Percentiles rank a stretch among this genome's conserved stretches.
phyloP scores from a whole-genome alignment of 2,797 vertebrate species.

The Todus mexicanus region DNA sequence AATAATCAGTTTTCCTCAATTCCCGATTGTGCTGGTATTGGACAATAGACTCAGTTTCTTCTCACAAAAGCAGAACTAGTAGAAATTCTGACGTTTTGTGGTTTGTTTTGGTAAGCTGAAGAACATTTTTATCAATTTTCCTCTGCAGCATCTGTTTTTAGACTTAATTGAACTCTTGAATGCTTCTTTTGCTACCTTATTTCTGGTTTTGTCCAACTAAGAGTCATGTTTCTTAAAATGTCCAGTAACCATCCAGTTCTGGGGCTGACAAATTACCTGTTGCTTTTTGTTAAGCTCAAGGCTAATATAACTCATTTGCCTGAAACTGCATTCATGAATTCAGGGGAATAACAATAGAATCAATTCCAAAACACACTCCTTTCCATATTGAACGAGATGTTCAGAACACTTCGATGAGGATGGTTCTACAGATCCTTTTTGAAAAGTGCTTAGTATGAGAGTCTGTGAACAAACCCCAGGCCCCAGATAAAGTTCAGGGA shows the following conservation, averaged over 20 bases:
- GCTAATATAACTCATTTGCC: neutral
- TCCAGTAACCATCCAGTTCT: neutral
- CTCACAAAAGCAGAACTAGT: neutral
- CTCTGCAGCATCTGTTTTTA: neutral
- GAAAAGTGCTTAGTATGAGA: neutral
- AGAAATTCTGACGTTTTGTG: neutral
- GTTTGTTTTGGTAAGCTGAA: neutral
- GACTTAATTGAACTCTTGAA: neutral
- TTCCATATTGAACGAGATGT: neutral
- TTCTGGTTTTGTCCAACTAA: neutral
- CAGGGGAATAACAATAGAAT: rapidly evolving
- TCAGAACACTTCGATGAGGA: neutral
- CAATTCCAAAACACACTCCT: neutral
- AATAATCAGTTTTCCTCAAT: rapidly evolving
- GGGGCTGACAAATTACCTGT: neutral
- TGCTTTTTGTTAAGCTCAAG: neutral
- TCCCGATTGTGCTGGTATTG: rapidly evolving
- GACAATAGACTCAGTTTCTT: neutral
- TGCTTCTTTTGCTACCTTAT: neutral
- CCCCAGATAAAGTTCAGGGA: neutral
- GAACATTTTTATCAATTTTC: neutral
- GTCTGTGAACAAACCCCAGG: neutral
- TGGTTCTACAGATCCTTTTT: neutral
- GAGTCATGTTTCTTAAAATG: neutral
- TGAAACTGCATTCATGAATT: neutral